Conservation (phyloP, 2,113 vertebrate species). For the Furnarius figulus region DNA sequence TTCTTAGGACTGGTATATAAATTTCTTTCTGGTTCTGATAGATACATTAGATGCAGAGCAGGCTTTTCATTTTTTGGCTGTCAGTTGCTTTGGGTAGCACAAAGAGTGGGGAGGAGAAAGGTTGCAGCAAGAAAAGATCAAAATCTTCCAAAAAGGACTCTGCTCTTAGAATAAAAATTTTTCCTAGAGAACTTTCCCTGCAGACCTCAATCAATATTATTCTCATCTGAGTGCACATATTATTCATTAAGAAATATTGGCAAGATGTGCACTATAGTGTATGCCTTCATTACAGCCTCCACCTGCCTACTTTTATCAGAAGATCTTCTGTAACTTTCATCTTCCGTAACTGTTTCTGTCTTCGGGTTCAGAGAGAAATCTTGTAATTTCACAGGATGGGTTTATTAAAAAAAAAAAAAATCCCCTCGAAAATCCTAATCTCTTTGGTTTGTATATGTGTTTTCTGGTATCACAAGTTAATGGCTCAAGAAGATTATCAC, state of each 20-base stretch:
- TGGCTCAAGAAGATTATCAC: not conserved
- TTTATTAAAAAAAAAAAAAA: not conserved
- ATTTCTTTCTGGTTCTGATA: constrained; percentile 57
- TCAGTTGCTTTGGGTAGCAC: constrained; percentile 50
- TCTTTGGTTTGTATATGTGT: not conserved
- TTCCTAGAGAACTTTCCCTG: constrained; percentile 58
- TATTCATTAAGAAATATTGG: constrained; percentile 59
- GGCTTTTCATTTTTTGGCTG: constrained; percentile 54
- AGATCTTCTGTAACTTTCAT: constrained; percentile 34
- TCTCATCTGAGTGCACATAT: constrained; percentile 56
- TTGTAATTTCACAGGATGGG: not conserved
- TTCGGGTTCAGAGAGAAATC: not conserved
- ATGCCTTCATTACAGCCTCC: constrained; percentile 44
- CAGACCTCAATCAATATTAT: constrained; percentile 67
- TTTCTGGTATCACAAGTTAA: not conserved
- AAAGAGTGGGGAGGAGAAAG: constrained; percentile 62
- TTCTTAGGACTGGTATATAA: constrained; percentile 39
- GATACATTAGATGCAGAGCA: constrained; percentile 59
- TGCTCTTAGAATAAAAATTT: constrained; percentile 43
- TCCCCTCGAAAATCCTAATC: not conserved
- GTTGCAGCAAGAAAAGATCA: constrained; percentile 58
- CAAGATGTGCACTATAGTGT: constrained; percentile 27
- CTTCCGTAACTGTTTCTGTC: not conserved
- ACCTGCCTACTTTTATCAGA: constrained; percentile 35
- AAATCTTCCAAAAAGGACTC: constrained; percentile 46